These are phyloP conservation scores for Sebastes aleutianus DNA, from an alignment of 2,797 vertebrate species.

Conservation along the genomic window DNA sequence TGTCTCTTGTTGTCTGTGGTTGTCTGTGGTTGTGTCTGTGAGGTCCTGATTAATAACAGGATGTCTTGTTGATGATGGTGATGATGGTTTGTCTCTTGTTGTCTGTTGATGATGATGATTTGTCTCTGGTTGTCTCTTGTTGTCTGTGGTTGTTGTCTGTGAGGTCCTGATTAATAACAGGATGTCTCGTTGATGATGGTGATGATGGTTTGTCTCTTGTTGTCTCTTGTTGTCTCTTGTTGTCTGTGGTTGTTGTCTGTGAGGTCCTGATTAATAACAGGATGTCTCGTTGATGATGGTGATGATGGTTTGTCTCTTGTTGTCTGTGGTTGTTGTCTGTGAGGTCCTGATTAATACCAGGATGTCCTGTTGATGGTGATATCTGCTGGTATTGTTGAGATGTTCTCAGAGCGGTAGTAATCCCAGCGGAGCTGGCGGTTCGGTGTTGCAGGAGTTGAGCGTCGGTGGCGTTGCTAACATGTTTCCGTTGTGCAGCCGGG, in stretches of 20 bases:
- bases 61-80: slow-evolving; percentile 8
- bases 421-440: slow-evolving; percentile 39
- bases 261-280: slow-evolving; percentile 55
- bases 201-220: too few relatives aligned
- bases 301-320: too few relatives aligned
- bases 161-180: slow-evolving; percentile 16
- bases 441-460: slow-evolving; percentile 6
- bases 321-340: too few relatives aligned
- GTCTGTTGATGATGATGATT: too few relatives aligned
- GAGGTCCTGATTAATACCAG: slow-evolving; percentile 16
- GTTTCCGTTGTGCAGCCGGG: slow-evolving; percentile 39
- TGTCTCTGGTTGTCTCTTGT: too few relatives aligned
- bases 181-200: slow-evolving; percentile 23
- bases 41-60: slow-evolving; percentile 57
- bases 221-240: too few relatives aligned
- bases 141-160: too few relatives aligned
- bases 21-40: slow-evolving; percentile 30
- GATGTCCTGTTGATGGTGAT: slow-evolving; percentile 41
- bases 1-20: too few relatives aligned
- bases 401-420: slow-evolving; percentile 44
- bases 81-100: too few relatives aligned
- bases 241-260: not conserved
- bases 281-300: slow-evolving; percentile 17
- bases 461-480: not conserved
- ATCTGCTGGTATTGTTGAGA: slow-evolving; percentile 54